phyloP scores from a whole-genome alignment of 2,113 vertebrate genomes.

The Catharus bicknelli region DNA sequence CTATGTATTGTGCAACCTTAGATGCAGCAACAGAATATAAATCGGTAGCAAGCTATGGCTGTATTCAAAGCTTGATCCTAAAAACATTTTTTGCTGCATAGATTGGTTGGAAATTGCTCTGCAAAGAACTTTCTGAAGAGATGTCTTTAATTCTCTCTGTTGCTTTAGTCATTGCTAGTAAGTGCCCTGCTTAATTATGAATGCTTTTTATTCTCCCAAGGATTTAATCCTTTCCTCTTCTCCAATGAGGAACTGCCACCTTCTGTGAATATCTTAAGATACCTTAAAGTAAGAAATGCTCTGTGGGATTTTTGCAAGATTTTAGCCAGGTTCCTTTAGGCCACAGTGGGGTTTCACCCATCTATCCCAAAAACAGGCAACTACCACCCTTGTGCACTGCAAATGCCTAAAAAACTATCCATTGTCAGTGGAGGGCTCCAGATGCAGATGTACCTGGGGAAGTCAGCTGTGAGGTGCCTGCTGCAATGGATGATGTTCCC shows the following conservation, averaged over 20 bases:
- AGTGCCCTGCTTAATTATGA: background rate
- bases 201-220: background rate
- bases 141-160: background rate
- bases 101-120: background rate
- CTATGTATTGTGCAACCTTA: background rate
- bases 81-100: background rate
- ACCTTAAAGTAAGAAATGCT: background rate
- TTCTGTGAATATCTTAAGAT: background rate
- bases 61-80: background rate
- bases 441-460: background rate
- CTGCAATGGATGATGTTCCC: background rate
- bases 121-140: background rate
- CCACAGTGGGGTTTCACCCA: background rate
- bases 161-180: background rate
- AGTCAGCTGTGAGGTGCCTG: rapidly evolving
- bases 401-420: background rate
- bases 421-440: rapidly evolving
- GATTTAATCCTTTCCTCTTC: background rate
- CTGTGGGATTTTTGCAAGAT: background rate
- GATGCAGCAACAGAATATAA: background rate
- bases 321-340: background rate
- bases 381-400: background rate
- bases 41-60: background rate
- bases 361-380: background rate
- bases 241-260: background rate